These are phyloP conservation scores for Lacanobia wlatinum DNA, from an alignment of 2,888 invertebrate genomes.

Conservation along the genomic window DNA sequence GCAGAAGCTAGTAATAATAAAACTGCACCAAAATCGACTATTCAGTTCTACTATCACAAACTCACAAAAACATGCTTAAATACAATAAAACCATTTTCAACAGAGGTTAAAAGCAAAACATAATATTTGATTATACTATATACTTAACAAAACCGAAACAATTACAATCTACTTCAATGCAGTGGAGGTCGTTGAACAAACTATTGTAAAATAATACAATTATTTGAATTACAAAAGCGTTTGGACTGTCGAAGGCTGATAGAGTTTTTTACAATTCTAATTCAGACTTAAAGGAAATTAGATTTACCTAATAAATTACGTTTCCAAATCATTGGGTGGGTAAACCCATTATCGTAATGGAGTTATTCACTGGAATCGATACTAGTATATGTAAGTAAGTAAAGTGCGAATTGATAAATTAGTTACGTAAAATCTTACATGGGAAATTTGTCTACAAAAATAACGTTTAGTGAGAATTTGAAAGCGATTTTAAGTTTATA, in stretches of 20 bases:
- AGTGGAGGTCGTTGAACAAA: constrained; percentile 19
- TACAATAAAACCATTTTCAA: background rate
- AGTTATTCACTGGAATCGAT: constrained; percentile 57
- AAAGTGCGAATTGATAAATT: constrained; percentile 24
- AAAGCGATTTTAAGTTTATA: background rate
- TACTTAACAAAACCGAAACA: constrained; percentile 5
- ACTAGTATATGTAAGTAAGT: constrained; percentile 27
- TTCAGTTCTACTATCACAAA: background rate
- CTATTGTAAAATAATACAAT: constrained; percentile 41
- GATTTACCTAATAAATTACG: constrained; percentile 67
- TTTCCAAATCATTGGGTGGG: constrained; percentile 64
- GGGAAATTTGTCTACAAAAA: too few species aligned
- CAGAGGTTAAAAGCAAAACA: constrained; percentile 13
- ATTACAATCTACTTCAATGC: constrained; percentile 25
- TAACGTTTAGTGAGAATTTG: too few species aligned
- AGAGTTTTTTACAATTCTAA: constrained; percentile 41
- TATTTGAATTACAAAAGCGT: constrained; percentile 50
- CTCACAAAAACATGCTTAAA: background rate
- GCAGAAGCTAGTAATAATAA: too few species aligned
- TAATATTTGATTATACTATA: constrained; percentile 17
- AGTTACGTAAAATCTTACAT: background rate
- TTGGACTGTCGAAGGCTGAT: constrained; percentile 45
- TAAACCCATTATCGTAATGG: constrained; percentile 63
- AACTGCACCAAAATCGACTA: background rate
- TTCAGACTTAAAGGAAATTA: constrained; percentile 64